Evolutionary conservation across 2,888 invertebrate species (phyloP), one percentile per base, ranked within the genome.

Genomic region (Graphium colonna): DNA sequence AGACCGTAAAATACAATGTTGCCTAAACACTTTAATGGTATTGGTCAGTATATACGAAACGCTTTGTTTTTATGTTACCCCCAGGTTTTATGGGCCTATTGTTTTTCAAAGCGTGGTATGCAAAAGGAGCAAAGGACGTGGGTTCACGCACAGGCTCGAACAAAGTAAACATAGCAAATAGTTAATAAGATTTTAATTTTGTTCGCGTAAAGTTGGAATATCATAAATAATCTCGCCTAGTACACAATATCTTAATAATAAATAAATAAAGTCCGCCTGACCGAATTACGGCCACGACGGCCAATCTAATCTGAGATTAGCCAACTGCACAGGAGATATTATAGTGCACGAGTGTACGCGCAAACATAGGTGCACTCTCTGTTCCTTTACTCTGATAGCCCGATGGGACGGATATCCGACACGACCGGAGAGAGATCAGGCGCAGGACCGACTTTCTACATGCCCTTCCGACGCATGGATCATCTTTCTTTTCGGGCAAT

Each of bases 1-100:
- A 57, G 57, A 52, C 64, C 66, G 68, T 79, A 72, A 76, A 77
- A 77, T 73, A 79, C 75, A 73, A 68, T 75, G 76, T 79, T 67
- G 51, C 45, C 21, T 48, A 28, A 53, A 46, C 28, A 49, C 31
- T 49, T 55, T 60, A 60, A 61, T 58, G 45, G 54, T 42, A 61
- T 60, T 57, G 57, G 51, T 60, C 58, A 55, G 54, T 48, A 54
- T 41, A 41, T 55, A 41, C 18, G 54, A 55, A 50, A 50, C 38
- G 42, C 46, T 46, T 46, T 18, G 42, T 55, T 50, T 54, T 18
- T 36, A 51, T 21, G 26, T 31, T 49, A 18, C 40, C 36, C 28
- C 40, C 41, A 45, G 28, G 28, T 17, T 50, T 55, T 55, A 55
- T 50, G 46, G 21, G 41, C 45, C 54, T 50, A 50, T 55, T 50